phyloP scores from a whole-genome alignment of 2,888 invertebrate species.

The Pseudococcus longispinus region DNA sequence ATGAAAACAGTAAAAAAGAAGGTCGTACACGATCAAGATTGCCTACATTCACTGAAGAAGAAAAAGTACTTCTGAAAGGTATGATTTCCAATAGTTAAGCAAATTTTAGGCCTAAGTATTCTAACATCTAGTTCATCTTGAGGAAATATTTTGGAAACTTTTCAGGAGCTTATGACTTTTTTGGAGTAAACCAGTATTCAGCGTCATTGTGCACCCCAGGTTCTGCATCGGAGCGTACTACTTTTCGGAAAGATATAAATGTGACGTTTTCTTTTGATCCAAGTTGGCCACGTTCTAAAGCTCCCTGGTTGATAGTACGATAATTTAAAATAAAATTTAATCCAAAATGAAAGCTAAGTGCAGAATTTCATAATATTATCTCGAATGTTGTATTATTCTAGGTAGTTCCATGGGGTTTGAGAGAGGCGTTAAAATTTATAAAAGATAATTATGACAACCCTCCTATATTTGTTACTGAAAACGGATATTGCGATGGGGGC shows the following conservation, averaged over 20 bases:
- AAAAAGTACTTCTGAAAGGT: slow-evolving; percentile 67
- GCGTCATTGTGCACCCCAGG: slow-evolving; percentile 64
- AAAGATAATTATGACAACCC: slow-evolving; percentile 61
- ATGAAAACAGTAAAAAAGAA: slow-evolving; percentile 63
- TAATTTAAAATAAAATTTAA: neutral
- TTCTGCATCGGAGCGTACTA: slow-evolving; percentile 26
- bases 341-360: neutral
- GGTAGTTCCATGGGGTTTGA: slow-evolving; percentile 65
- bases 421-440: slow-evolving; percentile 64
- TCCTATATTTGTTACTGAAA: slow-evolving; percentile 64
- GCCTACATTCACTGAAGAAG: slow-evolving; percentile 65
- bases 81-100: neutral
- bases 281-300: slow-evolving; percentile 26
- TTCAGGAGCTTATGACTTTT: slow-evolving; percentile 72
- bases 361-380: too few relatives aligned
- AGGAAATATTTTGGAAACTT: neutral
- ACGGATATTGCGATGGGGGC: slow-evolving; percentile 62
- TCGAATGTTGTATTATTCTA: slow-evolving; percentile 59
- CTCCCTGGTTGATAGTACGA: slow-evolving; percentile 37
- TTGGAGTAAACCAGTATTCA: slow-evolving; percentile 80
- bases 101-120: too few relatives aligned
- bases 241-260: slow-evolving; percentile 13
- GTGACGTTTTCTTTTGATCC: slow-evolving; percentile 30
- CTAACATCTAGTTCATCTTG: slow-evolving; percentile 33
- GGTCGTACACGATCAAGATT: slow-evolving; percentile 64